Base-by-base conservation (phyloP, 1,140 invertebrate species). In the Anoplolepis gracilipes region DNA sequence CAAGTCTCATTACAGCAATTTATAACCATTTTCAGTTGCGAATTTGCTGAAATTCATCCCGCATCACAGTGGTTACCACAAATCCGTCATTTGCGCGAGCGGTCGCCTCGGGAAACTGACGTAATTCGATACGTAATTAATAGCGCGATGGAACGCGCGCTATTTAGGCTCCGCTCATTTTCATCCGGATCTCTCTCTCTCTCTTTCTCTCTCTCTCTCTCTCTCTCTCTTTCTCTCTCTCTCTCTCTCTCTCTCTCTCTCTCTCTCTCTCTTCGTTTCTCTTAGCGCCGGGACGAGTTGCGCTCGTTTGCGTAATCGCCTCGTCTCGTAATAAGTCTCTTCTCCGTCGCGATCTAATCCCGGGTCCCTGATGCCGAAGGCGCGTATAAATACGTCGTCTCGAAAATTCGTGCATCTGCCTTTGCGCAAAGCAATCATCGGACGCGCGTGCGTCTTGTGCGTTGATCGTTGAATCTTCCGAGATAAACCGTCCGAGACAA, bases 301-400 rank as follows among this genome's bases (percentile, higher is more conserved):
- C 67, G 53, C 67, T 61, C 39, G 67, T 55, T 82, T 82, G 78
- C 78, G 78, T 82, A 82, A 82, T 73, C 67, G 53, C 67, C 28
- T 33, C 46, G 67, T 82, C 76, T 79, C 53, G 53, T 82, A 82
- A 82, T 82, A 82, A 59, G 78, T 73, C 67, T 82, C 78, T 72
- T 73, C 78, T 57, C 25, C 78, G 78, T 59, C 67, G 78, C 65
- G 67, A 82, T 82, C 67, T 53, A 82, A 82, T 82, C 78, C 67
- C 78, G 36, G 67, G 13, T 7, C 46, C 10, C 64, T 25, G 64
- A 55, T 49, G 62, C 64, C 67, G 67, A 73, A 72, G 67, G 67
- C 78, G 78, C 78, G 67, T 82, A 82, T 82, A 82, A 82, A 82
- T 82, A 82, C 55, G 78, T 82, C 78, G 78, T 39, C 78, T 82